phyloP scores from a whole-genome alignment of 2,113 vertebrate genomes.

The Pedionomus torquatus region DNA sequence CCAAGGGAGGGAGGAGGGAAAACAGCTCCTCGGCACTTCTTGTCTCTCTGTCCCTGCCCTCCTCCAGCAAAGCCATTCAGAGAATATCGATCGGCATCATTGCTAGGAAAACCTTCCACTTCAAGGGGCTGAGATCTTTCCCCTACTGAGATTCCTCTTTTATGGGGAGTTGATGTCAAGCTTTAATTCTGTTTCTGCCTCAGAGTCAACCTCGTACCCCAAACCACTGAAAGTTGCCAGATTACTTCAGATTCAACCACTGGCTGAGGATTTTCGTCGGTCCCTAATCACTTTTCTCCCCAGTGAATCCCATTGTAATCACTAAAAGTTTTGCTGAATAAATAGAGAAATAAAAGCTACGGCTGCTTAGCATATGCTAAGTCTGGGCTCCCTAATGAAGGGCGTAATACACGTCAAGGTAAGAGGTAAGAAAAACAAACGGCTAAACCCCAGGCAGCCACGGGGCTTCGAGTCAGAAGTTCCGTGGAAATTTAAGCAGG shows the following conservation, averaged over 20 bases:
- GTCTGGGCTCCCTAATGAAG: neutral
- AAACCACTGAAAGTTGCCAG: neutral
- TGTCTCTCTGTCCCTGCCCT: conserved; percentile 15
- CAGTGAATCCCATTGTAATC: neutral
- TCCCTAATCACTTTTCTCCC: neutral
- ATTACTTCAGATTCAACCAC: neutral
- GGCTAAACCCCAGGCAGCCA: neutral
- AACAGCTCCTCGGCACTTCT: conserved; percentile 21
- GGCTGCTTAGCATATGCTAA: neutral
- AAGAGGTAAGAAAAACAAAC: neutral
- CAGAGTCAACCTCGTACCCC: neutral
- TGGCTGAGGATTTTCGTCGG: neutral
- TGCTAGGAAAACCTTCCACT: conserved; percentile 5
- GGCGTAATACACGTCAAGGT: neutral
- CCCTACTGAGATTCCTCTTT: neutral
- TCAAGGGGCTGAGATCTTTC: neutral
- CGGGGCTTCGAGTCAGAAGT: neutral
- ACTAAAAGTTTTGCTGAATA: neutral
- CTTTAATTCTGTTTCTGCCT: neutral
- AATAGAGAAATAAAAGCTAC: neutral
- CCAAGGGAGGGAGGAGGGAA: conserved; percentile 5
- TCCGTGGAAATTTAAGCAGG: neutral
- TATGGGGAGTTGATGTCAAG: neutral
- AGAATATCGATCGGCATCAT: neutral
- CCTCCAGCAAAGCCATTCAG: neutral